phyloP scores from a whole-genome alignment of 2,797 vertebrate species.

The Acropternis orthonyx region DNA sequence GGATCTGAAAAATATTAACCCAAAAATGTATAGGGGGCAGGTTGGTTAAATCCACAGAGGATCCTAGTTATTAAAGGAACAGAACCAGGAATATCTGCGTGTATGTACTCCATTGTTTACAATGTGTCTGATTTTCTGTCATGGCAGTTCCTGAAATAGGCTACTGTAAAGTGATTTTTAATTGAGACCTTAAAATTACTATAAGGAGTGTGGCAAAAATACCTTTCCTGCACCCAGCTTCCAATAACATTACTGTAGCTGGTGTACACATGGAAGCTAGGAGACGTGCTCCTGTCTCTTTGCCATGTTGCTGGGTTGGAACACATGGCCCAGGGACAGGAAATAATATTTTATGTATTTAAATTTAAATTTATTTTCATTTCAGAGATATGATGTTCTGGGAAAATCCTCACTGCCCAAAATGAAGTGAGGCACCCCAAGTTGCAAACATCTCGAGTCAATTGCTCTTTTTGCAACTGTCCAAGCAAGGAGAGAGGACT shows the following conservation, averaged over 20 bases:
- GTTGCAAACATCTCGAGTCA: background rate
- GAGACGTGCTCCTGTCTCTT: background rate
- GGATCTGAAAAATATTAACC: background rate
- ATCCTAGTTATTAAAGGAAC: background rate
- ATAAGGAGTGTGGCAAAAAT: background rate
- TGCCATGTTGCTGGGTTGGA: background rate
- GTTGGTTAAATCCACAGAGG: background rate
- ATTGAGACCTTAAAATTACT: background rate
- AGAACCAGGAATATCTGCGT: background rate
- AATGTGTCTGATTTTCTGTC: background rate
- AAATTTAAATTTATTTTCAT: background rate
- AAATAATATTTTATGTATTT: background rate
- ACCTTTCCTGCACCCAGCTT: background rate
- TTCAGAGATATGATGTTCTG: background rate
- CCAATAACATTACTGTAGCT: background rate
- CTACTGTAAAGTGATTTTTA: background rate
- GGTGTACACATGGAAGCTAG: background rate
- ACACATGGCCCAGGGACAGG: background rate
- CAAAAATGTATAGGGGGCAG: background rate
- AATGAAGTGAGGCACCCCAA: background rate
- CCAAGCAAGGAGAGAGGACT: background rate
- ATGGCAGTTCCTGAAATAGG: background rate
- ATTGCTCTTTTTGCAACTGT: background rate
- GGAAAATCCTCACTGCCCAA: background rate
- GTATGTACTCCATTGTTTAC: accelerated